Percentiles rank a stretch among this genome's conserved stretches.
Conservation (phyloP, 2,113 vertebrate genomes). For the Amphilophus citrinellus region DNA sequence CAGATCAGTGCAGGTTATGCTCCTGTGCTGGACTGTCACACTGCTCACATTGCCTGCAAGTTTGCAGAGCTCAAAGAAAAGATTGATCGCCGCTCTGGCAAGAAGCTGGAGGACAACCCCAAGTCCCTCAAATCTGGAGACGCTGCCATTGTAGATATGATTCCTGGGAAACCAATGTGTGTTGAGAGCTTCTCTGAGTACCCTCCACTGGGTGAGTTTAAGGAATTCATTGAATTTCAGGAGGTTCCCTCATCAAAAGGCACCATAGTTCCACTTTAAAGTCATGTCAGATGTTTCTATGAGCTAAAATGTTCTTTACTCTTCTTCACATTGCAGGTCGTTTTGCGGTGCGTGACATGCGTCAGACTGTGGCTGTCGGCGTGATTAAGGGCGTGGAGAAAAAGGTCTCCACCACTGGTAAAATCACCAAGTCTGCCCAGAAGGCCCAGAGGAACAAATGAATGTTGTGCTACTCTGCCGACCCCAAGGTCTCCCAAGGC, state of each 20-base stretch:
- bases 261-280: background rate
- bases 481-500: conserved; percentile 88
- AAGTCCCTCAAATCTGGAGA: conserved; percentile 96
- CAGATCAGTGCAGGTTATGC: conserved; percentile 94
- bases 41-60: conserved; percentile 96
- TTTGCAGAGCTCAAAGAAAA: conserved; percentile 98
- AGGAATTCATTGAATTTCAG: background rate
- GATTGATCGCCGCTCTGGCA: conserved; percentile 95
- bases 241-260: background rate
- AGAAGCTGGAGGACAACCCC: conserved; percentile 96
- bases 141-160: conserved; percentile 97
- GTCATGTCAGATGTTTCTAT: background rate
- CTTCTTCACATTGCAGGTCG: conserved; percentile 82
- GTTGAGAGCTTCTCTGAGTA: conserved; percentile 98
- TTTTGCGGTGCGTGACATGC: conserved; percentile 97
- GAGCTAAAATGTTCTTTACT: background rate
- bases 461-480: conserved; percentile 91
- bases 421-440: conserved; percentile 97
- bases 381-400: conserved; percentile 97
- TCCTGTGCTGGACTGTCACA: conserved; percentile 96
- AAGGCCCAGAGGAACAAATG: conserved; percentile 98
- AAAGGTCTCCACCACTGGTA: conserved; percentile 90
- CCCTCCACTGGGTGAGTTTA: conserved; percentile 91
- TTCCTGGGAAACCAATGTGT: conserved; percentile 97
- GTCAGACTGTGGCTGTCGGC: conserved; percentile 95